Percentiles rank a stretch among this genome's conserved stretches.
Evolutionary conservation across 2,113 vertebrate species (phyloP).

Genomic region (Salvelinus alpinus): DNA sequence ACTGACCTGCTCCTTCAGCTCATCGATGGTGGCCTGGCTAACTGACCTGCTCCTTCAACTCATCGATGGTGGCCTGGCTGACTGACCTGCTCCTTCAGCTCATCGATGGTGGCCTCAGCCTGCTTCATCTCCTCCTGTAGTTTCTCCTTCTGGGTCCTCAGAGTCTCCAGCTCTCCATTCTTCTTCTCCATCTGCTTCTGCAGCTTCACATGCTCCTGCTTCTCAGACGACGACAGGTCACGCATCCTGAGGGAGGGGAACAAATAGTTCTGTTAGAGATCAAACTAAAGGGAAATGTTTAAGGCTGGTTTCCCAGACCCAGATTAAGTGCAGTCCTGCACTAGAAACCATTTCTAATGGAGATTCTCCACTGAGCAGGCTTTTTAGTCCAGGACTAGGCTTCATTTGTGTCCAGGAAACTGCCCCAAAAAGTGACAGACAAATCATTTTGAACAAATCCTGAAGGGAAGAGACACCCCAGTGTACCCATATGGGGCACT

Average conservation of each 20-base stretch:
- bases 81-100: conserved; percentile 97
- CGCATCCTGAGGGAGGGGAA: conserved; percentile 82
- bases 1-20: too few relatives aligned
- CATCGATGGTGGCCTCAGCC: conserved; percentile 88
- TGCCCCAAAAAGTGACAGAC: too few relatives aligned
- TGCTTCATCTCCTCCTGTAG: conserved; percentile 86
- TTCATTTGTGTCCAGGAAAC: too few relatives aligned
- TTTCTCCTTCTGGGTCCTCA: conserved; percentile 91
- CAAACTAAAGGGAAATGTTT: neutral
- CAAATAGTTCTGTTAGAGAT: neutral
- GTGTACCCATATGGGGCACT: too few relatives aligned
- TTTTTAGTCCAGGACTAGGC: too few relatives aligned
- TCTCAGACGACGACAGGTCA: conserved; percentile 94
- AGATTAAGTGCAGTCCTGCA: neutral
- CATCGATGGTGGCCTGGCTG: too few relatives aligned
- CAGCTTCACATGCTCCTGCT: conserved; percentile 93
- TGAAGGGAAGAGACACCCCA: too few relatives aligned
- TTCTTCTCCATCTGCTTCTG: conserved; percentile 99
- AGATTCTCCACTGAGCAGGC: too few relatives aligned
- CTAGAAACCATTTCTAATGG: too few relatives aligned
- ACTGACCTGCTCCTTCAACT: too few relatives aligned
- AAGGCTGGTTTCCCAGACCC: neutral
- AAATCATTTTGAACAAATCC: too few relatives aligned
- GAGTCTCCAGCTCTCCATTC: conserved; percentile 86
- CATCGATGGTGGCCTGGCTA: too few relatives aligned